These are phyloP conservation scores for Dasysyrphus albostriatus DNA, from an alignment of 2,888 invertebrate species.

Conservation along the genomic window DNA sequence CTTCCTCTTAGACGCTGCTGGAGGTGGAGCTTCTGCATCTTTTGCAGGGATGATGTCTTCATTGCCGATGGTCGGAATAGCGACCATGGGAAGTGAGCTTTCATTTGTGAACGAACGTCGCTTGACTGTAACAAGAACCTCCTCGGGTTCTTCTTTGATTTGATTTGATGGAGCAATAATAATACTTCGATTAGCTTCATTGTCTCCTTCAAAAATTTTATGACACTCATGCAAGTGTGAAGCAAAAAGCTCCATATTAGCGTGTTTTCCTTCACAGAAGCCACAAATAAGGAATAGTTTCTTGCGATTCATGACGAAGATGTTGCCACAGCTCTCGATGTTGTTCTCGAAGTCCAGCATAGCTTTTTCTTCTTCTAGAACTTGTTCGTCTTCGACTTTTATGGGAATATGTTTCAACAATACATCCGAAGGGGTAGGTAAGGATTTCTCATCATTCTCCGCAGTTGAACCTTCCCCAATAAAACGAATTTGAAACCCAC, in stretches of 20 bases:
- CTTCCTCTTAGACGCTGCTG: conserved; percentile 24
- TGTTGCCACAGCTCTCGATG: conserved; percentile 80
- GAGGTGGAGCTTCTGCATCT: conserved; percentile 53
- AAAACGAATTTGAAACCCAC: conserved; percentile 69
- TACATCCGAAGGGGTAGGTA: conserved; percentile 56
- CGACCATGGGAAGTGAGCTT: conserved; percentile 76
- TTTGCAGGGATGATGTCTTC: conserved; percentile 69
- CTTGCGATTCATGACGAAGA: conserved; percentile 77
- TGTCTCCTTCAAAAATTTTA: conserved; percentile 66
- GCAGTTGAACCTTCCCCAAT: conserved; percentile 49
- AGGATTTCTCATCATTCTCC: conserved; percentile 9
- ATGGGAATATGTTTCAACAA: conserved; percentile 67
- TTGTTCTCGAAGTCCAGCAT: conserved; percentile 55
- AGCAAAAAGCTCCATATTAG: conserved; percentile 78
- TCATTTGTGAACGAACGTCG: conserved; percentile 70
- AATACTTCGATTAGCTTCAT: conserved; percentile 2
- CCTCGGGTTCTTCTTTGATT: conserved; percentile 50
- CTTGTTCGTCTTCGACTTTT: conserved; percentile 50
- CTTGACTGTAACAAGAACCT: conserved; percentile 6
- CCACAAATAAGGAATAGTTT: conserved; percentile 79
- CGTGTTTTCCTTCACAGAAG: conserved; percentile 79
- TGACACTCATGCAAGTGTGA: conserved; percentile 80
- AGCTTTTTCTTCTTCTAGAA: conserved; percentile 20
- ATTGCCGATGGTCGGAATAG: conserved; percentile 70
- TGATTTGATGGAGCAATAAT: not conserved